Conservation (phyloP, 2,888 invertebrate genomes). For the Xylocampa areola region DNA sequence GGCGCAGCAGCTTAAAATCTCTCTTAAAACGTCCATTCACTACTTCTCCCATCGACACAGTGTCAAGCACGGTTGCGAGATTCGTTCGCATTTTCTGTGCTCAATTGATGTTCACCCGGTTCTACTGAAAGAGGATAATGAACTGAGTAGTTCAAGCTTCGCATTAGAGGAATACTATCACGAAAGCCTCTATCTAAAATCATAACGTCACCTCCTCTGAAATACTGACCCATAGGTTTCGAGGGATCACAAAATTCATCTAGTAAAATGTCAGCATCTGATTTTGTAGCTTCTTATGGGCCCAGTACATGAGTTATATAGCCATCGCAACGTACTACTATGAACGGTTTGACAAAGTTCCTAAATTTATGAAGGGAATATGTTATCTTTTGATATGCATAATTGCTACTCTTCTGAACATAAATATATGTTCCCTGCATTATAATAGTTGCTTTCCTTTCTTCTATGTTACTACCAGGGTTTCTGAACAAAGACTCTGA, state of each 20-base stretch:
- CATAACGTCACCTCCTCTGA: conserved; percentile 5
- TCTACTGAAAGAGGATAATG: conserved; percentile 5
- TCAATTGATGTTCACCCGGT: neutral
- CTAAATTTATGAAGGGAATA: conserved; percentile 41
- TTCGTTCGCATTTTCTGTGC: conserved; percentile 7
- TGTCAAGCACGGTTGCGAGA: neutral
- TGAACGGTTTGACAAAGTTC: conserved; percentile 38
- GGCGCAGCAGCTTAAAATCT: conserved; percentile 6
- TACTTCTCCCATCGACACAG: neutral
- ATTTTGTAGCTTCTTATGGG: conserved; percentile 30
- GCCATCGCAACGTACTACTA: conserved; percentile 31
- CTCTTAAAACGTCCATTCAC: conserved; percentile 5
- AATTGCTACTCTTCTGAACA: conserved; percentile 42
- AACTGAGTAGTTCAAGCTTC: conserved; percentile 1
- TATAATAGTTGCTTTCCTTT: no score
- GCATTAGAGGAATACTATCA: conserved; percentile 6
- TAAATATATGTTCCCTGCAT: conserved; percentile 24
- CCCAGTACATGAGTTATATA: conserved; percentile 39
- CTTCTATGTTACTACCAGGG: no score
- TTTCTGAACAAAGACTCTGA: no score
- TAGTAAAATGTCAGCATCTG: no score
- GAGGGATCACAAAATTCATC: no score
- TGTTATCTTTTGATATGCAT: conserved; percentile 37
- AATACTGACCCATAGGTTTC: no score
- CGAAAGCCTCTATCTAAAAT: conserved; percentile 10